Evolutionary conservation across 1,140 invertebrate species (phyloP), one percentile per base, ranked within the genome.

Genomic region (Drosophila azteca): DNA sequence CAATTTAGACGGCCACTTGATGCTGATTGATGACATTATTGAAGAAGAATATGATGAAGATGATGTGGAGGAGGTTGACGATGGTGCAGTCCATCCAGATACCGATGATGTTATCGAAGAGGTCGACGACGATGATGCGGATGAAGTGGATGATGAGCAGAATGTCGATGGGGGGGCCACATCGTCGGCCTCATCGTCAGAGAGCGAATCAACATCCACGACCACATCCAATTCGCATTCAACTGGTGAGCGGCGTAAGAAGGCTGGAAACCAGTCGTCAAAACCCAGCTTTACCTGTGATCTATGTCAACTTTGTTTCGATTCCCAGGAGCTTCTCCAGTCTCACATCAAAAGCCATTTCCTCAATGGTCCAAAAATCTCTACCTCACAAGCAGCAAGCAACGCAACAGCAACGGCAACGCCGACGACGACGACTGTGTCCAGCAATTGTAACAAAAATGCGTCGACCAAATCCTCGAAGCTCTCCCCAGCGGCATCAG

Each of bases 241-340:
- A 75, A 88, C 77, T 73, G 83, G 83, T 83, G 83, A 88, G 76
- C 84, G 79, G 72, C 84, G 79, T 44, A 89, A 81, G 64, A 67
- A 66, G 49, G 65, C 66, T 46, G 55, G 39, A 63, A 79, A 75
- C 57, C 66, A 80, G 35, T 50, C 67, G 77, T 67, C 69, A 69
- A 76, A 83, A 80, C 75, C 79, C 58, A 81, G 84, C 66, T 88
- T 73, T 75, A 82, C 88, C 50, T 92, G 91, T 77, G 91, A 90
- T 83, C 79, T 92, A 66, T 92, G 91, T 82, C 91, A 91, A 76
- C 77, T 91, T 72, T 90, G 77, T 80, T 92, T 91, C 50, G 87
- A 91, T 69, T 85, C 90, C 46, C 87, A 91, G 70, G 89, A 88
- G 67, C 77, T 85, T 35, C 78, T 92, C 55, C 90, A 90, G 68